Evolutionary conservation across 1,140 invertebrate species (phyloP).

Genomic region (Hycleus cichorii): DNA sequence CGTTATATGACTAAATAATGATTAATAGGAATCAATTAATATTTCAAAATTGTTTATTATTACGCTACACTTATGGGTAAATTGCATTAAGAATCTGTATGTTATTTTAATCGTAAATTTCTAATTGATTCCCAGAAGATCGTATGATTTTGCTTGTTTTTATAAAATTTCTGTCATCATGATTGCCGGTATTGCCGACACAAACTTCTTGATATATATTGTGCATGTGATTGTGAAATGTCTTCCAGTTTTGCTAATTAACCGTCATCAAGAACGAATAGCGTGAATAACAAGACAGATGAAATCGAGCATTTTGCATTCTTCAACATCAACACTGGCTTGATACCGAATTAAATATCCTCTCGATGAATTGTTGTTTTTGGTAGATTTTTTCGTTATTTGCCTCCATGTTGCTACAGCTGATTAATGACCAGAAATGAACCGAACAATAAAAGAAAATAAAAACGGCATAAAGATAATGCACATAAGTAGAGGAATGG

Average conservation of each 20-base stretch:
- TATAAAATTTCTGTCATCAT: too few species aligned
- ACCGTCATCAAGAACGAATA: neutral
- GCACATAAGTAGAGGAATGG: too few species aligned
- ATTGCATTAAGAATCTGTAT: neutral
- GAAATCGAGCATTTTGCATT: too few species aligned
- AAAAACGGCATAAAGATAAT: too few species aligned
- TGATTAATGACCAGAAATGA: neutral
- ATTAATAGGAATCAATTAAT: neutral
- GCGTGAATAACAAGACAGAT: slow-evolving; percentile 2
- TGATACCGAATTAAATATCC: too few species aligned
- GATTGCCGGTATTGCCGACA: too few species aligned
- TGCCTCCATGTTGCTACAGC: neutral
- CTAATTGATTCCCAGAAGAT: too few species aligned
- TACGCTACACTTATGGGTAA: neutral
- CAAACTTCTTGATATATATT: too few species aligned
- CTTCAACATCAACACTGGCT: neutral
- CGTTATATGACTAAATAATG: neutral
- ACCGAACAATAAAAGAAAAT: neutral
- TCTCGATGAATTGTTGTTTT: too few species aligned
- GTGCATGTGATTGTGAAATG: neutral
- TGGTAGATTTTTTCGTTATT: too few species aligned
- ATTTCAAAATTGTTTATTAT: neutral
- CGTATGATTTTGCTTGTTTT: too few species aligned
- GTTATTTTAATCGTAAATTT: neutral
- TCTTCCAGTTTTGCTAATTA: slow-evolving; percentile 7